Base-by-base conservation (phyloP, 2,888 invertebrate species). In the Lagria hirta region DNA sequence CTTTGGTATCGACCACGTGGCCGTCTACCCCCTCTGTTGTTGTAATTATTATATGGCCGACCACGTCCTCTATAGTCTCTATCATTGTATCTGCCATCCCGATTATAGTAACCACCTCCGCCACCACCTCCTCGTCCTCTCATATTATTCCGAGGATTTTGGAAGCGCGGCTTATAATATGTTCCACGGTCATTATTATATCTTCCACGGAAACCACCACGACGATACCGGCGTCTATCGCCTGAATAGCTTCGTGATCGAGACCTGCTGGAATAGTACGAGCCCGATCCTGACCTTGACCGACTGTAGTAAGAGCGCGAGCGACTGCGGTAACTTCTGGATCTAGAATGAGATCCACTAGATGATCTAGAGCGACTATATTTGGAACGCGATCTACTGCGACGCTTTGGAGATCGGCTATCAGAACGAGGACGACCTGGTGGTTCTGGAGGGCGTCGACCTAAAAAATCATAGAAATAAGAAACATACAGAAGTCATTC, bases 161-260 rank as follows among this genome's bases (percentile, higher is more conserved):
- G 84, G 77, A 86, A 86, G 49, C 87, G 78, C 1, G 87, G 87
- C 57, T 86, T 83, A 73, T 87, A 87, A 70, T 87, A 87, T 1
- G 86, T 86, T 50, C 86, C 86, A 38, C 86, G 79, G 64, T 85
- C 85, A n/a, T n/a, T n/a, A 67, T 78, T 76, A 59, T 78, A 84
- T 12, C 68, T 57, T 13, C 61, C 67, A 11, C 69, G 51, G 47
- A 67, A 68, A 18, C 78, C 77, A 35, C 78, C 78, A 33, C 78
- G 75, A 17, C 71, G 61, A 35, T 68, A 65, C 16, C 68, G 61
- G 5, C 58, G 38, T 13, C 64, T 43, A 30, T 77, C 79, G 34
- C 75, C 74, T 14, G 78, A 80, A 47, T 73, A 76, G 52, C 78
- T 80, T 20, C 81, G 74, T 2, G 77, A 76, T 23, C 80, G 73